A percentile compares a stretch with the other conserved stretches of the same genome.
Evolutionary conservation across 2,113 vertebrate genomes (phyloP).

Genomic region (Hylia prasina): DNA sequence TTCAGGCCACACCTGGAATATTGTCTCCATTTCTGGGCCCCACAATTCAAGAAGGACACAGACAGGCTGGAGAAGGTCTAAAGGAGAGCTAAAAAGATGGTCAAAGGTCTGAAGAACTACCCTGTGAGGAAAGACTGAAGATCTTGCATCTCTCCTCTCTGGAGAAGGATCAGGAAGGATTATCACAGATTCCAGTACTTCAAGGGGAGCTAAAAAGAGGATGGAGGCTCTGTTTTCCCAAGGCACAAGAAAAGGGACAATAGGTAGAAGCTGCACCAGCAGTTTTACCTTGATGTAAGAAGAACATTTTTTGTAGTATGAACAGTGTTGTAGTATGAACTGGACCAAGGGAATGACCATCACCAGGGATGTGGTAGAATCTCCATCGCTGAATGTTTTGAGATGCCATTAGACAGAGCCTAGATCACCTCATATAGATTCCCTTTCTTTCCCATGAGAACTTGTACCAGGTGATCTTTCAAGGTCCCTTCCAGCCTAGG

Average conservation of each 20-base stretch:
- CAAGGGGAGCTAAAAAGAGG: background rate
- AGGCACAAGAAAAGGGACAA: background rate
- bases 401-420: background rate
- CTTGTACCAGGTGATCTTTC: background rate
- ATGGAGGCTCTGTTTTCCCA: background rate
- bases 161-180: background rate
- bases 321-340: no score
- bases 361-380: background rate
- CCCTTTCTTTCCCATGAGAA: background rate
- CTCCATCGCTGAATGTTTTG: background rate
- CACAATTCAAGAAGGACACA: accelerated
- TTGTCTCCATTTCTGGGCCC: background rate
- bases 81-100: background rate
- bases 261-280: background rate
- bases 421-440: background rate
- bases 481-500: background rate
- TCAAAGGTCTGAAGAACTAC: background rate
- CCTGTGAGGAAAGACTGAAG: background rate
- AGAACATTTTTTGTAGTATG: background rate
- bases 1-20: background rate
- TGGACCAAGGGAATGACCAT: background rate
- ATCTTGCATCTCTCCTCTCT: background rate
- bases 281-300: background rate
- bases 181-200: background rate
- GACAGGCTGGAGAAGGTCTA: background rate